Conservation (phyloP, 2,888 invertebrate genomes). For the Oxycera nigricornis region DNA sequence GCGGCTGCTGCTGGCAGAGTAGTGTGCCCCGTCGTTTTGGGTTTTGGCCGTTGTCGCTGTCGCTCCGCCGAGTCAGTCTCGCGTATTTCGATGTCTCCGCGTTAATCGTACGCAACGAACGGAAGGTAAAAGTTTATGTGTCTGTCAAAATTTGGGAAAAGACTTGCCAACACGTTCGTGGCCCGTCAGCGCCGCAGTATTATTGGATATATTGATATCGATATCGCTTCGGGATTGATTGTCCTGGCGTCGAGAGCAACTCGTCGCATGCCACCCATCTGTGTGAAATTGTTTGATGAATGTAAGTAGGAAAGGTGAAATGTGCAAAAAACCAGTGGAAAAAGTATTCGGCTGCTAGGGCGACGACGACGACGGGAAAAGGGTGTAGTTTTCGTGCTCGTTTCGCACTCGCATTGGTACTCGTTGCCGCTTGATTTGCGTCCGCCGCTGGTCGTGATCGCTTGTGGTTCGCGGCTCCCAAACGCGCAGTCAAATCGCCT, state of each 20-base stretch:
- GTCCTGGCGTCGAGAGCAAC: neutral
- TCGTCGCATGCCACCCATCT: constrained; percentile 18
- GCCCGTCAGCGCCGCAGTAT: neutral
- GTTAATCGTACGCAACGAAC: neutral
- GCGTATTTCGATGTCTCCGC: neutral
- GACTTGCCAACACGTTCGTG: neutral
- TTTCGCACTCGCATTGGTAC: neutral
- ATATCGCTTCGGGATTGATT: neutral
- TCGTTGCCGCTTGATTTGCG: neutral
- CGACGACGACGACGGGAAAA: constrained; percentile 35
- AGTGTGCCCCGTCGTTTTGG: neutral
- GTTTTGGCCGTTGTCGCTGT: constrained; percentile 2
- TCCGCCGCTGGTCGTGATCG: neutral
- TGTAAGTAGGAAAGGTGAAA: constrained; percentile 15
- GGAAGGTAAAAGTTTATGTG: constrained; percentile 30
- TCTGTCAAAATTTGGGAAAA: constrained; percentile 39
- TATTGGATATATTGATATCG: neutral
- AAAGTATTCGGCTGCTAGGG: constrained; percentile 16
- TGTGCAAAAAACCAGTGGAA: constrained; percentile 15
- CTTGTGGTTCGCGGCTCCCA: neutral
- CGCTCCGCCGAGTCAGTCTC: constrained; percentile 3
- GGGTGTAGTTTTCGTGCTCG: constrained; percentile 9
- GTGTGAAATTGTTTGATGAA: constrained; percentile 28
- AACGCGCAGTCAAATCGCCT: neutral
- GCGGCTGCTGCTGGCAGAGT: constrained; percentile 17